These are phyloP conservation scores for Falco cherrug DNA, from an alignment of 2,797 vertebrate species.

Conservation along the genomic window DNA sequence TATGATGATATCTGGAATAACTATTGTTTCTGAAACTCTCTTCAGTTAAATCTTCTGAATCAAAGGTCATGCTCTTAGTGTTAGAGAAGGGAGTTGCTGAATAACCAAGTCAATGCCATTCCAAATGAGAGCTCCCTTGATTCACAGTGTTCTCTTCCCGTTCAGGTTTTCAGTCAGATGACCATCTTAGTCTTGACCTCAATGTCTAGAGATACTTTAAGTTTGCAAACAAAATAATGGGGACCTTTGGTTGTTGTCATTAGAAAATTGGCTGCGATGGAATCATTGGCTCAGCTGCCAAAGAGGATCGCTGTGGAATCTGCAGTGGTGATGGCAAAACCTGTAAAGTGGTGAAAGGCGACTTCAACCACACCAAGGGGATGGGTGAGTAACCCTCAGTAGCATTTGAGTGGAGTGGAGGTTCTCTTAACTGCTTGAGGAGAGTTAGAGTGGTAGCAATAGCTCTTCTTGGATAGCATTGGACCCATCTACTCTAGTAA, in stretches of 20 bases:
- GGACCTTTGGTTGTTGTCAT: slow-evolving; percentile 58
- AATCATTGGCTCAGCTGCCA: slow-evolving; percentile 90
- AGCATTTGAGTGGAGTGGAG: background rate
- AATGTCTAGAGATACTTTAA: background rate
- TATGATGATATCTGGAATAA: background rate
- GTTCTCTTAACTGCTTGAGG: background rate
- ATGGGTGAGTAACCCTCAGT: slow-evolving; percentile 84
- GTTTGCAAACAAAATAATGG: slow-evolving; percentile 41
- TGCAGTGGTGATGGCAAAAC: slow-evolving; percentile 93
- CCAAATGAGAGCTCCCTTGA: background rate
- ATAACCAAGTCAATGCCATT: background rate
- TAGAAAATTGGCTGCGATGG: slow-evolving; percentile 96
- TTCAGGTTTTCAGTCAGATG: background rate
- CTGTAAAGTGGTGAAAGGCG: slow-evolving; percentile 93
- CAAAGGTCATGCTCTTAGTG: background rate
- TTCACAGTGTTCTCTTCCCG: background rate
- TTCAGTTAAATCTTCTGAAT: background rate
- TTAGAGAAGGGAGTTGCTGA: background rate
- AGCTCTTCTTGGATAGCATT: background rate
- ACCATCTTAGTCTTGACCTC: background rate
- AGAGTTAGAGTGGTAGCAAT: background rate
- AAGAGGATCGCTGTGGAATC: slow-evolving; percentile 92
- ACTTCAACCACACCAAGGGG: slow-evolving; percentile 94
- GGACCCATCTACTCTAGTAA: background rate
- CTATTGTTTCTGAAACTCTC: background rate